phyloP scores from a whole-genome alignment of 1,140 invertebrate genomes.

The Drosophila ogumai region DNA sequence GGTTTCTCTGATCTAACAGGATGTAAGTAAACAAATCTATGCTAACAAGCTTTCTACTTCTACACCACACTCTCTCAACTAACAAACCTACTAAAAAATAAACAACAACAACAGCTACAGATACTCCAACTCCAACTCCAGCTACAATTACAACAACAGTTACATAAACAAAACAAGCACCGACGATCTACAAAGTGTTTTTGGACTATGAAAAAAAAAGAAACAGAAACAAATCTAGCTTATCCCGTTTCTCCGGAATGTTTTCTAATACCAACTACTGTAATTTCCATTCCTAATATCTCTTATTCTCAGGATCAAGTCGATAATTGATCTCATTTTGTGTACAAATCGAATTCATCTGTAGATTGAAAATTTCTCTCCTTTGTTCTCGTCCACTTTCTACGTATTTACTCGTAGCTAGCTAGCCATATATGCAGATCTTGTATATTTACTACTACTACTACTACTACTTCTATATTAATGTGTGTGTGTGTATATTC shows the following conservation, averaged over 20 bases:
- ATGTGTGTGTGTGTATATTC: conserved; percentile 21
- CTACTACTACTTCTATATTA: conserved; percentile 1
- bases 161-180: conserved; percentile 10
- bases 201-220: conserved; percentile 12
- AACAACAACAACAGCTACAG: conserved; percentile 12
- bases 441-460: conserved; percentile 6
- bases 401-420: conserved; percentile 31
- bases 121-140: conserved; percentile 19
- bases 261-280: conserved; percentile 18
- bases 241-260: conserved; percentile 37
- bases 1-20: conserved; percentile 71
- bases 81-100: conserved; percentile 21
- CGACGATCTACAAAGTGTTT: conserved; percentile 31
- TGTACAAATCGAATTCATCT: conserved; percentile 35
- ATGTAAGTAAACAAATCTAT: conserved; percentile 75
- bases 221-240: conserved; percentile 26
- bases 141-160: conserved; percentile 11
- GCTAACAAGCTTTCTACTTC: conserved; percentile 39
- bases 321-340: conserved; percentile 48
- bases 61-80: conserved; percentile 27
- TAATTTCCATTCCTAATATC: conserved; percentile 29
- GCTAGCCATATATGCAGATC: conserved; percentile 14
- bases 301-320: conserved; percentile 47
- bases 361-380: conserved; percentile 45
- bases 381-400: conserved; percentile 28